Evolutionary conservation across 1,140 invertebrate species (phyloP).

Genomic region (Camponotus vicinus): DNA sequence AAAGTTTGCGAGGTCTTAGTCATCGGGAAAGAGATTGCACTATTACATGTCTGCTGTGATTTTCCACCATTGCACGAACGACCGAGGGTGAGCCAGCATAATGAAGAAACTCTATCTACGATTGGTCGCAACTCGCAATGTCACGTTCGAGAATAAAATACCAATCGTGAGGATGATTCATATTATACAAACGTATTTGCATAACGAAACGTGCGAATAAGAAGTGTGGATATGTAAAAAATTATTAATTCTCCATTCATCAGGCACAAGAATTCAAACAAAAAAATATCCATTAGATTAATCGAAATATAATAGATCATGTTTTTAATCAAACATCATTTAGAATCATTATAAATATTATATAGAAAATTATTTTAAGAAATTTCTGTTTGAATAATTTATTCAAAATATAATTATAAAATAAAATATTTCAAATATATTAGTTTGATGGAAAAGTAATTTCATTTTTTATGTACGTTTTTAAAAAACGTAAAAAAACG

Average conservation of each 20-base stretch:
- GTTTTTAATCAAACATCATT: neutral
- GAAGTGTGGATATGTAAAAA: conserved; percentile 2
- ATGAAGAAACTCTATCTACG: conserved; percentile 52
- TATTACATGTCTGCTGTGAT: neutral
- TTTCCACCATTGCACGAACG: conserved; percentile 63
- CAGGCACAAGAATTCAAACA: conserved; percentile 20
- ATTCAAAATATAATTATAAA: no score
- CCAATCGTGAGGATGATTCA: conserved; percentile 29
- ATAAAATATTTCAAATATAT: no score
- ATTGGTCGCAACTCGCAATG: conserved; percentile 33
- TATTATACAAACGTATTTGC: conserved; percentile 18
- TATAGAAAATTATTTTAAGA: neutral
- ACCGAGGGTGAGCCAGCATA: conserved; percentile 55
- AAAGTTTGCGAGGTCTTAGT: conserved; percentile 23
- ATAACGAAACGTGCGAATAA: conserved; percentile 40
- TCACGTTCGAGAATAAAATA: conserved; percentile 32
- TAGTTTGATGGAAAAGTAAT: no score
- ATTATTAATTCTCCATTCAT: conserved; percentile 51
- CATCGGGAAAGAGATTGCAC: conserved; percentile 35
- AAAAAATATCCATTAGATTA: neutral
- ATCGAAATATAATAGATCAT: neutral
- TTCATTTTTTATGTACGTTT: no score
- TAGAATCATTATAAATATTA: neutral
- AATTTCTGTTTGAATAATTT: neutral
- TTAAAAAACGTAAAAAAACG: no score